Conservation (phyloP, 2,113 vertebrate genomes). For the Casuarius casuarius region DNA sequence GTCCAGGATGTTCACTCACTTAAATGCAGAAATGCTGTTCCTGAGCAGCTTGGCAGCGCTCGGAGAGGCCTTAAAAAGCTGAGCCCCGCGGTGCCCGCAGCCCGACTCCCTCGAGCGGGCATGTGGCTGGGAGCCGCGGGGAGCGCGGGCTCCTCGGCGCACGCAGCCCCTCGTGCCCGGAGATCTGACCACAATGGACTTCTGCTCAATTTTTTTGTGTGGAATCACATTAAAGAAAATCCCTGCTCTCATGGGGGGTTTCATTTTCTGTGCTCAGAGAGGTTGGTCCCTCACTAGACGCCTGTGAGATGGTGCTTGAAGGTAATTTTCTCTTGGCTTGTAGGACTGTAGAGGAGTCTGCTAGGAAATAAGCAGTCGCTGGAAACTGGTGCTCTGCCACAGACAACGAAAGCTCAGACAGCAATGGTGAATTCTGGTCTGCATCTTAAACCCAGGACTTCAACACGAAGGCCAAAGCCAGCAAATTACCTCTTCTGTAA, state of each 20-base stretch:
- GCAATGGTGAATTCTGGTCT: background rate
- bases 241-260: background rate
- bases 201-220: background rate
- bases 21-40: background rate
- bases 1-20: background rate
- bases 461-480: background rate
- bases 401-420: background rate
- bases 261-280: background rate
- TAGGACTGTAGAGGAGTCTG: background rate
- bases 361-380: background rate
- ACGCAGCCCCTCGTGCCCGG: background rate
- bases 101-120: background rate
- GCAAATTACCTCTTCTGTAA: background rate
- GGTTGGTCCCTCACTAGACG: background rate
- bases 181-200: background rate
- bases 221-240: background rate
- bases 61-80: background rate
- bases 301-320: background rate
- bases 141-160: background rate
- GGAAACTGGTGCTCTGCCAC: background rate
- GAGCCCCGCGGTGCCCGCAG: fast-evolving
- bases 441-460: background rate
- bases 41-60: background rate
- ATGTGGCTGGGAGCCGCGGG: fast-evolving
- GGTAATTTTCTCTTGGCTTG: background rate